These are phyloP conservation scores for Grammomys dolichurus DNA, from an alignment of 2,113 vertebrate species.

Conservation along the genomic window DNA sequence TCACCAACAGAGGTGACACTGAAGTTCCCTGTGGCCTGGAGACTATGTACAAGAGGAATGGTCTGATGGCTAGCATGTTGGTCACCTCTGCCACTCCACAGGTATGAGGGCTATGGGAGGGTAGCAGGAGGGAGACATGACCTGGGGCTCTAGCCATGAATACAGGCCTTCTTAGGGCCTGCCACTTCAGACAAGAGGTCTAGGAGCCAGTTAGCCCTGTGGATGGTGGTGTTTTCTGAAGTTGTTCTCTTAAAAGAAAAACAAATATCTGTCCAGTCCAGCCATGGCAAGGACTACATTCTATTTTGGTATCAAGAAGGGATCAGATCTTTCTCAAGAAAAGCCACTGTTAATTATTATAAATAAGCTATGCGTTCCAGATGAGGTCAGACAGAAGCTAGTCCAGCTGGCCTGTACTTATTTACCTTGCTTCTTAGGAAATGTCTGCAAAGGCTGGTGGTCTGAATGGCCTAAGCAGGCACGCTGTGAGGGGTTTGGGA, in stretches of 20 bases:
- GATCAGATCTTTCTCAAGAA: slow-evolving; percentile 74
- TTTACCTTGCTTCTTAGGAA: slow-evolving; percentile 66
- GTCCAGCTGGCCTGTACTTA: slow-evolving; percentile 62
- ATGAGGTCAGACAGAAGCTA: slow-evolving; percentile 76
- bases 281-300: slow-evolving; percentile 51
- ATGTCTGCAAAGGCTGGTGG: slow-evolving; percentile 36
- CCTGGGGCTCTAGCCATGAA: slow-evolving; percentile 14
- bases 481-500: not conserved
- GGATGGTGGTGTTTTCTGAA: slow-evolving; percentile 64
- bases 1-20: slow-evolving; percentile 84
- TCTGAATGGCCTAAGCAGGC: slow-evolving; percentile 16
- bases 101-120: slow-evolving; percentile 81
- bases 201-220: slow-evolving; percentile 71
- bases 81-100: slow-evolving; percentile 91
- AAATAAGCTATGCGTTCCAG: slow-evolving; percentile 65
- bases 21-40: slow-evolving; percentile 82
- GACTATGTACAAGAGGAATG: slow-evolving; percentile 93
- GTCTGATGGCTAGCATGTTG: slow-evolving; percentile 90
- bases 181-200: slow-evolving; percentile 34
- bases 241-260: slow-evolving; percentile 55
- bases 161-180: slow-evolving; percentile 16
- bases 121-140: not conserved
- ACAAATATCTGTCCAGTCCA: slow-evolving; percentile 56
- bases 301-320: slow-evolving; percentile 69
- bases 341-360: slow-evolving; percentile 63